Base-by-base conservation (phyloP, 2,797 vertebrate genomes). In the Dendrocincla tyrannina region DNA sequence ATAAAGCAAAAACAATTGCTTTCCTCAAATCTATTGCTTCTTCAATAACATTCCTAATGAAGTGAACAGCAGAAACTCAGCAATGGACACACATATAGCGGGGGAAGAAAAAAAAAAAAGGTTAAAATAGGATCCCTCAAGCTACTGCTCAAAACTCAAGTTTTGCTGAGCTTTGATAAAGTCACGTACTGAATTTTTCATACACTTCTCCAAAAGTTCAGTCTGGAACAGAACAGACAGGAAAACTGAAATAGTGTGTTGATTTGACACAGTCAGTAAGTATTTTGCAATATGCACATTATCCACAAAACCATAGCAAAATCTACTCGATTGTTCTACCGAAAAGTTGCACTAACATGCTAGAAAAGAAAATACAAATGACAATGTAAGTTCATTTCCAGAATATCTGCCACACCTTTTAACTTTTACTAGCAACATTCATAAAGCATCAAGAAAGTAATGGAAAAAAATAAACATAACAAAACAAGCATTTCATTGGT, bases 1-100 rank as follows among this genome's bases (percentile, higher is more conserved):
- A 97, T 68, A 88, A 67, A 97, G 85, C 60, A 94, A 97, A 97
- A 97, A 67, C 96, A 96, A 77, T 93, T 97, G 89, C 91, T 90
- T 89, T 78, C 95, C 91, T 95, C 96, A 96, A 95, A 97, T 97
- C 93, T 90, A 80, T 79, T 79, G 97, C 89, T 89, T 90, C 94
- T 91, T 94, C 93, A 92, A 49, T 63, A 96, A 96, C 94, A 95
- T 70, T 91, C 50, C 87, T 97, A 97, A 97, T 87, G 88, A 97
- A 94, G 58, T 93, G 92, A 95, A 93, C n/a, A 64, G 90, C 84
- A 93, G 93, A 96, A 96, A 73, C 30, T 23, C 73, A 72, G 60
- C 33, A 87, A 96, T 3, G 1, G 50, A 84, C 23, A 33, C 27
- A 62, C 7, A 24, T 19, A 50, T 2, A n/a, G 8, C 5, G 11